Percentiles rank a stretch among this genome's conserved stretches.
Evolutionary conservation across 2,888 invertebrate species (phyloP).

Genomic region (Acanthosepion lycidas): DNA sequence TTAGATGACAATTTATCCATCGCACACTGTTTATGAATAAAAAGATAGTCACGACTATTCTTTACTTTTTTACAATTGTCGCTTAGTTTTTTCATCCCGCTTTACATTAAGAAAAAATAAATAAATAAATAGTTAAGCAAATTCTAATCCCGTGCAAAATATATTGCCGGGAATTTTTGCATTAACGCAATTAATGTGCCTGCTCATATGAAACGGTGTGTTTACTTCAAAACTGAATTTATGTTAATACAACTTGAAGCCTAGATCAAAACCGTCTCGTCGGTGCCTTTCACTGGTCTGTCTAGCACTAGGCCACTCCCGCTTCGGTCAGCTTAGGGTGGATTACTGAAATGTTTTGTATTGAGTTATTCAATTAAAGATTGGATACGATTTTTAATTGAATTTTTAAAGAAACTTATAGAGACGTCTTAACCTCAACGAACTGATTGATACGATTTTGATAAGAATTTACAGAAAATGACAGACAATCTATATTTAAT

Average conservation of each 20-base stretch:
- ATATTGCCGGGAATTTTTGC: too few species aligned
- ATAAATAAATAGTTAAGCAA: too few species aligned
- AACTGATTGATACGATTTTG: not conserved
- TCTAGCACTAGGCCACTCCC: not conserved
- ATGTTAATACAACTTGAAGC: not conserved
- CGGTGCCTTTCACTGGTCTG: not conserved
- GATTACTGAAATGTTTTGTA: not conserved
- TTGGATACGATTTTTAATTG: not conserved
- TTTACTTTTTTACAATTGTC: too few species aligned
- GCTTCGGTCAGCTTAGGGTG: not conserved
- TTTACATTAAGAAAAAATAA: too few species aligned
- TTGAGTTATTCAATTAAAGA: not conserved
- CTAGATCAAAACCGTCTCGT: not conserved
- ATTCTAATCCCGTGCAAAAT: too few species aligned
- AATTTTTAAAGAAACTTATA: not conserved
- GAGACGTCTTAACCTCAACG: not conserved
- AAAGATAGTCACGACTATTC: too few species aligned
- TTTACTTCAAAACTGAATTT: too few species aligned
- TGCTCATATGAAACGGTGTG: too few species aligned
- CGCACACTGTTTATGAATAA: too few species aligned
- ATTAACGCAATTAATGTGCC: too few species aligned
- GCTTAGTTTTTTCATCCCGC: too few species aligned
- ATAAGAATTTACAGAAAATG: not conserved
- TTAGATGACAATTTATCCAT: too few species aligned
- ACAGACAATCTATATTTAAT: conserved; percentile 9